These are phyloP conservation scores for Mustela erminea DNA, from an alignment of 2,797 vertebrate genomes.

Conservation along the genomic window DNA sequence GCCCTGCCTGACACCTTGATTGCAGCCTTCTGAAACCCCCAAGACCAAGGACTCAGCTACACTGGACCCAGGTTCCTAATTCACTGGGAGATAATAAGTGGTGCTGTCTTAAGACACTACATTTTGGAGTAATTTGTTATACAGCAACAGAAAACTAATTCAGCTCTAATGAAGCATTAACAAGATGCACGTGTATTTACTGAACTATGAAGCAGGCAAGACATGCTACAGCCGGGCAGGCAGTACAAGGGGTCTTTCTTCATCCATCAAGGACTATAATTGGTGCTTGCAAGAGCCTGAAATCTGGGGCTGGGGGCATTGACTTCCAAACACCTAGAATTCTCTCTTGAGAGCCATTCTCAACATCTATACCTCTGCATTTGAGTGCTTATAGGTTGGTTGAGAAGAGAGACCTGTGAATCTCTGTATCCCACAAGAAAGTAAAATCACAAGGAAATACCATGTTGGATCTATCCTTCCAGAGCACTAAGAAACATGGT, in stretches of 20 bases:
- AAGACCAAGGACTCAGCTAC: neutral
- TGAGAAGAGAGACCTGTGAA: neutral
- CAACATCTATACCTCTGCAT: neutral
- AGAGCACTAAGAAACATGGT: neutral
- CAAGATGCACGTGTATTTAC: neutral
- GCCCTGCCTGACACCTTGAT: neutral
- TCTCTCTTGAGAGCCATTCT: neutral
- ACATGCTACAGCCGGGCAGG: neutral
- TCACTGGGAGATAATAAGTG: neutral
- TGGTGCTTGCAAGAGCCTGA: neutral
- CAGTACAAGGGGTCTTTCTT: neutral
- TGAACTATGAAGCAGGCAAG: neutral
- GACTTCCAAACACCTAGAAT: neutral
- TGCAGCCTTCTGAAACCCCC: neutral
- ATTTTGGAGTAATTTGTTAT: neutral
- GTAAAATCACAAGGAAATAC: neutral
- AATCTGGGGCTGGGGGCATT: neutral
- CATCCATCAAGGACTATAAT: neutral
- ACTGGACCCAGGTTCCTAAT: neutral
- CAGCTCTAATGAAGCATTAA: neutral
- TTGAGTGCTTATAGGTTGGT: neutral
- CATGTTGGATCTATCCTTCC: neutral
- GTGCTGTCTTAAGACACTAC: neutral
- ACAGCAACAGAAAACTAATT: neutral
- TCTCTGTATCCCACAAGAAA: neutral